phyloP scores from a whole-genome alignment of 1,140 invertebrate genomes.

The Alviniconcha marisindica region DNA sequence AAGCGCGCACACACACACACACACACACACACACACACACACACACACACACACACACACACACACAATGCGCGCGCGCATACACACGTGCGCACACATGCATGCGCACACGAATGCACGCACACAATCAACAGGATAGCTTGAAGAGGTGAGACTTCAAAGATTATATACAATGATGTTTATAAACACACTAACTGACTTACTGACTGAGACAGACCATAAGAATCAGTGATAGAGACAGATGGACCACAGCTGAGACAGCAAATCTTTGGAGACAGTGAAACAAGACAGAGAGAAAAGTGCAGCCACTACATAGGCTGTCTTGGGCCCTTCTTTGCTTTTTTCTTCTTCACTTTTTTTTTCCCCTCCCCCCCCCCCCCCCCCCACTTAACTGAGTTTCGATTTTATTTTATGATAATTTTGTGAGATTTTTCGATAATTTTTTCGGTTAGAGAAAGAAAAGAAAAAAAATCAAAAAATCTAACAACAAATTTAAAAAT shows the following conservation, averaged over 20 bases:
- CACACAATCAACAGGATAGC: not conserved
- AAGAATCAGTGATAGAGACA: too few relatives aligned
- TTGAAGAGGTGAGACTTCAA: too few relatives aligned
- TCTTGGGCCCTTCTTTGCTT: too few relatives aligned
- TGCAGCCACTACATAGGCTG: too few relatives aligned
- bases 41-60: not conserved
- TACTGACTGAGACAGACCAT: not conserved
- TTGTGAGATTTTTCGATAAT: not conserved
- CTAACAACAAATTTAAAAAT: not conserved
- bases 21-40: not conserved
- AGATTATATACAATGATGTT: too few relatives aligned
- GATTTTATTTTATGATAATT: not conserved
- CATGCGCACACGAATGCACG: not conserved
- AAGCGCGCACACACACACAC: not conserved
- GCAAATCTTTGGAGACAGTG: too few relatives aligned
- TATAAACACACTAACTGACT: not conserved
- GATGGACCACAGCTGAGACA: too few relatives aligned
- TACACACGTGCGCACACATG: not conserved
- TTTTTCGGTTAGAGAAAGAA: not conserved
- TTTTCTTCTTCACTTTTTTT: not conserved
- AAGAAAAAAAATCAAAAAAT: not conserved
- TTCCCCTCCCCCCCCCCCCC: not conserved
- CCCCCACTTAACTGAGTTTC: too few relatives aligned
- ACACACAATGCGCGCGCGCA: not conserved
- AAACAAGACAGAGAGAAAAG: too few relatives aligned